A percentile compares a stretch with the other conserved stretches of the same genome.
Conservation (phyloP, 2,113 vertebrate species). For the Sapayoa aenigma region DNA sequence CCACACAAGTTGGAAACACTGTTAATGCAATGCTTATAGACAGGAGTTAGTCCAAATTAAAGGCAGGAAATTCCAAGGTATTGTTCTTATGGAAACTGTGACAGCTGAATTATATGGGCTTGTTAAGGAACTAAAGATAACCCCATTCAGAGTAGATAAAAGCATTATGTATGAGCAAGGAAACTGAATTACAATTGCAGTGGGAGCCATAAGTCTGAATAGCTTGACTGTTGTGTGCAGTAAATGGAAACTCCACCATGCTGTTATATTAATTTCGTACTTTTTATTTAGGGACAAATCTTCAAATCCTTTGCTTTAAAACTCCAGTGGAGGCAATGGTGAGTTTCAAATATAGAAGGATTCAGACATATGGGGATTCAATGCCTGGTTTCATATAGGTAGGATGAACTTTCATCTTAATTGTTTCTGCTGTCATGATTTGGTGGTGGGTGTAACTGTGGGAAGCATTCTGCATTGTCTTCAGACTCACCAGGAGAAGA, state of each 20-base stretch:
- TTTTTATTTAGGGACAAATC: conserved; percentile 11
- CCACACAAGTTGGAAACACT: neutral
- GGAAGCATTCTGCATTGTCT: neutral
- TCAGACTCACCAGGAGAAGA: neutral
- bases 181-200: conserved; percentile 43
- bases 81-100: conserved; percentile 45
- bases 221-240: conserved; percentile 13
- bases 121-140: conserved; percentile 59
- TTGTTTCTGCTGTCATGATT: neutral
- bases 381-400: fast-evolving
- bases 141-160: conserved; percentile 48
- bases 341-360: neutral
- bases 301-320: neutral
- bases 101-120: conserved; percentile 51
- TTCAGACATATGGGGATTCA: neutral
- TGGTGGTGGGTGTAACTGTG: neutral
- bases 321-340: neutral
- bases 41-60: conserved; percentile 34
- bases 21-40: neutral
- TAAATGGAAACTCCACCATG: neutral
- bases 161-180: conserved; percentile 12
- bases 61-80: conserved; percentile 47
- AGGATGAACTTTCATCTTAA: neutral
- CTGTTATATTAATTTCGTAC: conserved; percentile 3
- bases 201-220: conserved; percentile 31